These are phyloP conservation scores for Timema cristinae DNA, from an alignment of 2,888 invertebrate genomes.

Conservation along the genomic window DNA sequence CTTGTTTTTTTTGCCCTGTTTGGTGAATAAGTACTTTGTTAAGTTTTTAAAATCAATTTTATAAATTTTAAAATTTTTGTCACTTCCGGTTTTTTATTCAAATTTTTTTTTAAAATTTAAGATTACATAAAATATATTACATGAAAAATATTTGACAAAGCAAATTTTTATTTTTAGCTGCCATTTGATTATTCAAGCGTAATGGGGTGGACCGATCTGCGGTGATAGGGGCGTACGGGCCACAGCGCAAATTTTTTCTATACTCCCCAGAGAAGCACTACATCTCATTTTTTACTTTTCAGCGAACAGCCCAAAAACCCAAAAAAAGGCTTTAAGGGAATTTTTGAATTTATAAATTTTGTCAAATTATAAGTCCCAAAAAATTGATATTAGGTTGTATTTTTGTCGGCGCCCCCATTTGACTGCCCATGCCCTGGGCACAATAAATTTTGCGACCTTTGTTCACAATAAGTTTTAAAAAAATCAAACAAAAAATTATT, in stretches of 20 bases:
- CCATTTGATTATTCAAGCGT: slow-evolving; percentile 96
- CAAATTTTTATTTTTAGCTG: slow-evolving; percentile 62
- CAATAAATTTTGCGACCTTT: too few species aligned
- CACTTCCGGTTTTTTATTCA: background rate
- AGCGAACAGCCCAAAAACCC: slow-evolving; percentile 90
- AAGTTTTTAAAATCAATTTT: too few species aligned
- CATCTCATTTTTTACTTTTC: slow-evolving; percentile 89
- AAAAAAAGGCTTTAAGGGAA: slow-evolving; percentile 97
- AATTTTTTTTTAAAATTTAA: background rate
- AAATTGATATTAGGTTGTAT: too few species aligned
- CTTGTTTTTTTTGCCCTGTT: too few species aligned
- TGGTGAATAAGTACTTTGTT: too few species aligned
- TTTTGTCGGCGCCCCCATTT: too few species aligned
- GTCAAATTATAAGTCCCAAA: slow-evolving; percentile 77
- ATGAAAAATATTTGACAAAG: background rate
- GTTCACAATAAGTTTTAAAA: too few species aligned
- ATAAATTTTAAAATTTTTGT: too few species aligned
- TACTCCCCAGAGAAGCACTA: slow-evolving; percentile 90
- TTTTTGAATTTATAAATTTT: slow-evolving; percentile 98
- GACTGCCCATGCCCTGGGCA: too few species aligned
- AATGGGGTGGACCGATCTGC: slow-evolving; percentile 86
- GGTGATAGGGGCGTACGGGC: slow-evolving; percentile 93
- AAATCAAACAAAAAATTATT: too few species aligned
- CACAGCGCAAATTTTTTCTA: slow-evolving; percentile 91
- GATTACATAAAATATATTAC: too few species aligned